A percentile compares a stretch with the other conserved stretches of the same genome.
These are phyloP conservation scores for Sebastiscus tertius DNA, from an alignment of 2,797 vertebrate species.

Conservation along the genomic window DNA sequence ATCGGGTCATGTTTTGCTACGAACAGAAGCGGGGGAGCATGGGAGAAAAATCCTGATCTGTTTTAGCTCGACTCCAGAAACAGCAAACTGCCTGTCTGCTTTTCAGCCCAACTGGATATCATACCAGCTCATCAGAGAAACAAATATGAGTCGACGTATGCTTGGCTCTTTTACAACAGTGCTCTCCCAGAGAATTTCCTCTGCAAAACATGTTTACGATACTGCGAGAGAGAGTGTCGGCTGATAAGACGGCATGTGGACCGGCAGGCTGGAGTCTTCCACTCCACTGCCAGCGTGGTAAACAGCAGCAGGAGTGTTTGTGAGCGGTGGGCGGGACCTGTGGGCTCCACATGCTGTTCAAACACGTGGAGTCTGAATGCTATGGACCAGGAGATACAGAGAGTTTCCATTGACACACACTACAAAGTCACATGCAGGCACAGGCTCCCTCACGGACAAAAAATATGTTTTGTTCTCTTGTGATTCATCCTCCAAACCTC, in stretches of 20 bases:
- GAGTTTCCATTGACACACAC: conserved; percentile 27
- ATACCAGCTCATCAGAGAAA: conserved; percentile 2
- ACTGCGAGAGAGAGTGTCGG: conserved; percentile 13
- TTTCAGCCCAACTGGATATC: not conserved
- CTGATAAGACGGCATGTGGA: conserved; percentile 59
- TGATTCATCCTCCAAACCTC: not conserved
- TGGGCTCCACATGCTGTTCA: conserved; percentile 47
- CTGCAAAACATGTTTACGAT: conserved; percentile 63
- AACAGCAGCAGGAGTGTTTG: conserved; percentile 67
- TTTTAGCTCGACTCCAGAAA: conserved; percentile 9
- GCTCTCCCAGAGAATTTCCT: conserved; percentile 32
- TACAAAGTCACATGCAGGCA: conserved; percentile 7
- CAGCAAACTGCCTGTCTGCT: not conserved
- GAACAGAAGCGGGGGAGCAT: not conserved
- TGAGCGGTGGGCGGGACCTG: conserved; percentile 49
- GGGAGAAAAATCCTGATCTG: conserved; percentile 11
- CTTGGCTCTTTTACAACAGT: conserved; percentile 24
- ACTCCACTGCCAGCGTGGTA: conserved; percentile 58
- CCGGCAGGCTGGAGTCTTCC: conserved; percentile 55
- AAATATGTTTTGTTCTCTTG: not conserved
- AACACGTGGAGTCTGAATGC: conserved; percentile 56
- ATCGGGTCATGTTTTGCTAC: conserved; percentile 5
- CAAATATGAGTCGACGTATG: not conserved
- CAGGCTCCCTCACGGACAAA: conserved; percentile 4
- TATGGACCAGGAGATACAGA: conserved; percentile 10